phyloP scores from a whole-genome alignment of 2,888 invertebrate genomes.

The Lumbricus terrestris region DNA sequence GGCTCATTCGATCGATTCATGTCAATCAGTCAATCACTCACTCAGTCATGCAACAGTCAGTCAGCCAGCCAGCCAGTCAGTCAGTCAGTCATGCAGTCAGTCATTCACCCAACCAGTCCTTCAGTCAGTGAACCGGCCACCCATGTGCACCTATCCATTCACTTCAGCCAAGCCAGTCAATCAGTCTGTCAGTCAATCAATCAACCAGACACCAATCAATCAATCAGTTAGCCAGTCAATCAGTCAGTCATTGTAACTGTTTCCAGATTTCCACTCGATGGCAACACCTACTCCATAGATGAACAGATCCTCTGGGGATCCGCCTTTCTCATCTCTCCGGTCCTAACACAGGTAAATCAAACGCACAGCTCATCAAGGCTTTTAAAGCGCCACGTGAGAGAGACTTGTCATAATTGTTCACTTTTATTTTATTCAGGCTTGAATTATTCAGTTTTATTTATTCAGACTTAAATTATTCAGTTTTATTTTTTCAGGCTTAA shows the following conservation, averaged over 20 bases:
- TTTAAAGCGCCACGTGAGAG: too few species aligned
- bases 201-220: neutral
- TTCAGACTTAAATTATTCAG: neutral
- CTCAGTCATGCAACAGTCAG: too few species aligned
- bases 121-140: too few species aligned
- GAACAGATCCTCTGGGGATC: slow-evolving; percentile 34
- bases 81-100: too few species aligned
- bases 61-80: too few species aligned
- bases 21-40: too few species aligned
- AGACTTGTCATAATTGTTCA: too few species aligned
- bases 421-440: neutral
- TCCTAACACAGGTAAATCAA: slow-evolving; percentile 23
- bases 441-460: neutral
- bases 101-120: too few species aligned
- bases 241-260: neutral
- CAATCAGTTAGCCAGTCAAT: neutral
- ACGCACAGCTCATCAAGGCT: neutral
- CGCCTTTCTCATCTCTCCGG: slow-evolving; percentile 33
- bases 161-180: too few species aligned
- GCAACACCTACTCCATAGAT: slow-evolving; percentile 23
- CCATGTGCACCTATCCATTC: too few species aligned
- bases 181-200: neutral
- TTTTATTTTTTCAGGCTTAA: too few species aligned
- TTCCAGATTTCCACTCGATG: slow-evolving; percentile 24
- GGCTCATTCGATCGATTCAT: too few species aligned